These are phyloP conservation scores for Tanypteryx hageni DNA, from an alignment of 2,888 invertebrate species.

Conservation along the genomic window DNA sequence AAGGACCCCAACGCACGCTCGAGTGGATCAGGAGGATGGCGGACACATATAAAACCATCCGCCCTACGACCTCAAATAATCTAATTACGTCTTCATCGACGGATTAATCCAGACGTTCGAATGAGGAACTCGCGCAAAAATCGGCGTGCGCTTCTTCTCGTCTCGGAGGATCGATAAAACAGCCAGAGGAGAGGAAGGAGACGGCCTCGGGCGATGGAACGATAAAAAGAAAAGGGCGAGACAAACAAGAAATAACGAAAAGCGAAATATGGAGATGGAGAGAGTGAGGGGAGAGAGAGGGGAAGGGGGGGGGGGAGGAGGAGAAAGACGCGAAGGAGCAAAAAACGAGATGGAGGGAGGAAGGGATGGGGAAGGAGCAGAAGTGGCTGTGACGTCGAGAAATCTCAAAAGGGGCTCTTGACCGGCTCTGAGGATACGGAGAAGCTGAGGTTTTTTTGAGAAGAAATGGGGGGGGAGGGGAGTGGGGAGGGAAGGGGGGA, in stretches of 20 bases:
- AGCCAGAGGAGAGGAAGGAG: not conserved
- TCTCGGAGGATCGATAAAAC: not conserved
- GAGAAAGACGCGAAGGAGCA: not conserved
- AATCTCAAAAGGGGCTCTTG: constrained; percentile 23
- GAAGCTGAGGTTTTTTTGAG: not conserved
- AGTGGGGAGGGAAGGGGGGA: not conserved
- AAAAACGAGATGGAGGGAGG: not conserved
- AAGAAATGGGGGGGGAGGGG: not conserved
- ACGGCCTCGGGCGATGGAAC: not conserved
- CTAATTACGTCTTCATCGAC: not conserved
- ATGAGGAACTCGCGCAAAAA: too few species aligned
- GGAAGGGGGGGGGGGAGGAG: not conserved
- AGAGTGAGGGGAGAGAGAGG: not conserved
- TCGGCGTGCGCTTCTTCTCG: not conserved
- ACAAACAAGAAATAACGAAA: not conserved
- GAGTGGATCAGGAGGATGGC: too few species aligned
- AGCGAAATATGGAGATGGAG: not conserved
- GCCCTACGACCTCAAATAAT: too few species aligned
- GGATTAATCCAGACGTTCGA: not conserved
- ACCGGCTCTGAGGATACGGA: not conserved
- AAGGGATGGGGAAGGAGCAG: not conserved
- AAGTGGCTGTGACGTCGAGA: constrained; percentile 5
- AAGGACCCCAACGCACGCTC: too few species aligned
- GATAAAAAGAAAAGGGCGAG: not conserved
- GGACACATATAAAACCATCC: too few species aligned